Evolutionary conservation across 64 coral and sea anemone species (phyloP), one percentile per base, ranked within the genome.

Genomic region (Dendronephthya gigantea): DNA sequence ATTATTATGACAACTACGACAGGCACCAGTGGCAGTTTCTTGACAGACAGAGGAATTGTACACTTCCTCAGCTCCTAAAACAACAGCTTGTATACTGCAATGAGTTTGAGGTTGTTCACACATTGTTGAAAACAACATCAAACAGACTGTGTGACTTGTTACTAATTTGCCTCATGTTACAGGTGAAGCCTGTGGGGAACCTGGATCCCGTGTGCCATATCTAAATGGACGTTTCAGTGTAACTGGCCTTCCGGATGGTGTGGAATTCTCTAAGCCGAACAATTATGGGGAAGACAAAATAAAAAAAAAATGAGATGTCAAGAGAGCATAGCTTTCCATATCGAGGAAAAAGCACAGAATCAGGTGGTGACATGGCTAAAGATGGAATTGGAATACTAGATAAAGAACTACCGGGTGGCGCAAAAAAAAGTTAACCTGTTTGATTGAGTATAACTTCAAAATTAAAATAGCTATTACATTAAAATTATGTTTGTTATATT

Each of bases 141-240:
- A 70, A 15, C 27, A 17, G 9, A 10, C 17, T 50, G 48, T 50
- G 17, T 50, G 48, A 50, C 9, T 50, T 8, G 17, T 50, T 8
- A 50, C 8, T 10, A 50, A 50, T 50, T 17, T 70, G 19, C 23
- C 12, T n/a, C 8, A 17, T 70, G 8, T 70, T 25, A 25, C 8
- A 70, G 66, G 66, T 70, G 66, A 70, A 70, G 66, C 66, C 19
- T 70, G 66, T 70, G 66, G 66, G 23, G 27, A 70, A 70, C 66
- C 66, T 70, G 66, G 66, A 7, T 15, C 66, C 8, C 66, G 66
- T 70, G 66, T 70, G 30, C 66, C 66, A 70, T 70, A 70, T 25
- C 66, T 70, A 32, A 70, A 70, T 8, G 27, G 30, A 70, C 12
- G 66, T 70, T 70, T 70, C 66, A 70, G 12, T 17, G 66, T 70